These are phyloP conservation scores for Incurvaria masculella DNA, from an alignment of 2,888 invertebrate genomes.

Conservation along the genomic window DNA sequence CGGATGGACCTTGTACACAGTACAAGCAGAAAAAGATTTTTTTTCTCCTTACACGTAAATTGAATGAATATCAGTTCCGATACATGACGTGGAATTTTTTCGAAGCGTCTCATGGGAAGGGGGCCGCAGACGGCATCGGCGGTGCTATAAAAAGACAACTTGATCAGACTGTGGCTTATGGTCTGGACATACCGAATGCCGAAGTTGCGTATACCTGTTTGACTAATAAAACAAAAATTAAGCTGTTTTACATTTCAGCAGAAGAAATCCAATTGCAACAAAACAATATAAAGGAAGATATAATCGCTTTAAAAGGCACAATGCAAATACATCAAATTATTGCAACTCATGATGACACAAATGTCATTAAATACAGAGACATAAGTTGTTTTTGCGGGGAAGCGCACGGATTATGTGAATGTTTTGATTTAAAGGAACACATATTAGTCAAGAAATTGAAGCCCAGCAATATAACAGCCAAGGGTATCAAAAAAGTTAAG, in stretches of 20 bases:
- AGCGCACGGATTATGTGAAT: background rate
- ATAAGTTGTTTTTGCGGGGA: constrained; percentile 1
- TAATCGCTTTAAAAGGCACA: background rate
- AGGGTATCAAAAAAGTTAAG: no score
- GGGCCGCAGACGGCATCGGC: background rate
- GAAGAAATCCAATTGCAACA: background rate
- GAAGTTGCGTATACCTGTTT: background rate
- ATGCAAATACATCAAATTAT: background rate
- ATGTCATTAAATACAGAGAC: background rate
- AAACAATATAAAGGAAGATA: background rate
- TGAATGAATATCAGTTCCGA: background rate
- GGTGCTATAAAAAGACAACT: background rate
- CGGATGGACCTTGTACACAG: constrained; percentile 1
- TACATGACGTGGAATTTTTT: constrained; percentile 1
- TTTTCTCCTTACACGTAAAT: background rate
- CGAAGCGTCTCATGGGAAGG: no score
- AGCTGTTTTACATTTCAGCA: background rate
- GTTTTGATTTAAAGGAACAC: background rate
- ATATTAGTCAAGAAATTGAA: background rate
- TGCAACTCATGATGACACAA: background rate
- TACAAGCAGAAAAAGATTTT: constrained; percentile 1
- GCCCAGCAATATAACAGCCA: background rate
- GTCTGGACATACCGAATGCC: background rate
- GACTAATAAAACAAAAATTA: background rate
- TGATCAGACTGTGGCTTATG: constrained; percentile 1